These are phyloP conservation scores for Cecropterus lyciades DNA, from an alignment of 1,140 invertebrate genomes.

Conservation along the genomic window DNA sequence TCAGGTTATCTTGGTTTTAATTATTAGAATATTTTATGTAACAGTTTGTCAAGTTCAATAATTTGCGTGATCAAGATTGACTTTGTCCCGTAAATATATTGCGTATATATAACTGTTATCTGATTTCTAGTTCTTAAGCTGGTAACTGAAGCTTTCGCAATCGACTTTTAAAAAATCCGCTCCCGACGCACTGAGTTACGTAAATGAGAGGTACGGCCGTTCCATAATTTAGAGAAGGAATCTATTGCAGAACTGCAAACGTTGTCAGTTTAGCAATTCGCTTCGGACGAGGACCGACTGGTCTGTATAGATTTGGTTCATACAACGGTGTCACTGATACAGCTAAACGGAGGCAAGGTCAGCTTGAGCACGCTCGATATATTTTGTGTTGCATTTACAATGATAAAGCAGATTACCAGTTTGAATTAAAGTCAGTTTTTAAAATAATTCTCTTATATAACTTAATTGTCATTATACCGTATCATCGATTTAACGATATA, in stretches of 20 bases:
- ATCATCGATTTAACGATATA: no score
- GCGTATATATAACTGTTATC: constrained; percentile 17
- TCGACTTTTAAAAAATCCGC: constrained; percentile 32
- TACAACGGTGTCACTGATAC: constrained; percentile 24
- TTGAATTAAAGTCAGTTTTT: not conserved
- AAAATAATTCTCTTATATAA: not conserved
- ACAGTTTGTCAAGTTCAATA: constrained; percentile 11
- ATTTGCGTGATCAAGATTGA: not conserved
- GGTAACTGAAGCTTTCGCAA: constrained; percentile 10
- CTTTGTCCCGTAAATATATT: constrained; percentile 6
- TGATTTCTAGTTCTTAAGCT: constrained; percentile 10
- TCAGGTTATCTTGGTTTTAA: not conserved
- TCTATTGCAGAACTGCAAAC: constrained; percentile 32
- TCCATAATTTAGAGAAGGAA: constrained; percentile 31
- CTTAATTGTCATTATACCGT: no score
- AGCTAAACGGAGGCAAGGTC: constrained; percentile 23
- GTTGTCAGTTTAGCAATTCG: constrained; percentile 26
- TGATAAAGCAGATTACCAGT: not conserved
- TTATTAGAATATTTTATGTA: not conserved
- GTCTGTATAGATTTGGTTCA: constrained; percentile 10
- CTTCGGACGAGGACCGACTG: not conserved
- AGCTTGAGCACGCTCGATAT: not conserved
- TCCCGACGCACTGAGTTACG: constrained; percentile 31
- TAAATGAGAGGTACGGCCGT: constrained; percentile 23
- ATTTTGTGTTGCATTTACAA: constrained; percentile 5